Conservation (phyloP, 1,140 invertebrate genomes). For the Drosophila santomea region DNA sequence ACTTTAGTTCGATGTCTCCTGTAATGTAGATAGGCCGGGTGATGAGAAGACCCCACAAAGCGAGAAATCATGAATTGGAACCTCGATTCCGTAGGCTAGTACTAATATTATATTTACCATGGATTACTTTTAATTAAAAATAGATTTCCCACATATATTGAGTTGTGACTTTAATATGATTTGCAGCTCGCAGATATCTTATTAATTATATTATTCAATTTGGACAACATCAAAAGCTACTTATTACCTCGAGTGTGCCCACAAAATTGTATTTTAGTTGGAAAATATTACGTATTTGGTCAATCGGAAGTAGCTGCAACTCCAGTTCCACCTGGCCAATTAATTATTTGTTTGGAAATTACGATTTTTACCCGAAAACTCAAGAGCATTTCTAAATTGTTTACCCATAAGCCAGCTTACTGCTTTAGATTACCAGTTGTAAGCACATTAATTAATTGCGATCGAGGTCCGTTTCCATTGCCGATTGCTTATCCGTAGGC, state of each 20-base stretch:
- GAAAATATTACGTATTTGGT: too few relatives aligned
- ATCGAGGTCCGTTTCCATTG: background rate
- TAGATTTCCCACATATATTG: background rate
- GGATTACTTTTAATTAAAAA: background rate
- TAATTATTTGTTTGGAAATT: too few relatives aligned
- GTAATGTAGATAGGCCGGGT: constrained; percentile 41
- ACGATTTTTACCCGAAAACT: too few relatives aligned
- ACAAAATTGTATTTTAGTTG: too few relatives aligned
- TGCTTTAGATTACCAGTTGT: background rate
- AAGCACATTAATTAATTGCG: background rate
- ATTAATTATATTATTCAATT: too few relatives aligned
- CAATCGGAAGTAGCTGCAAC: too few relatives aligned
- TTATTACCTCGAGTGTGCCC: too few relatives aligned
- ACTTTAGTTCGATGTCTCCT: constrained; percentile 16
- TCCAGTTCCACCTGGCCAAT: too few relatives aligned
- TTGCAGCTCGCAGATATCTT: too few relatives aligned
- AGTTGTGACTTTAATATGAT: background rate
- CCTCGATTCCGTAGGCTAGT: constrained; percentile 1
- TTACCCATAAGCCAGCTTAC: too few relatives aligned
- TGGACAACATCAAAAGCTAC: too few relatives aligned
- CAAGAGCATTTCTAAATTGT: too few relatives aligned
- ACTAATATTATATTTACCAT: background rate
- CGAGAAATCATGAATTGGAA: background rate
- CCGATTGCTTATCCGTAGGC: constrained; percentile 5
- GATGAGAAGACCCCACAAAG: constrained; percentile 23